Evolutionary conservation across 2,888 invertebrate genomes (phyloP), one percentile per base, ranked within the genome.

Genomic region (Dinocampus coccinellae): DNA sequence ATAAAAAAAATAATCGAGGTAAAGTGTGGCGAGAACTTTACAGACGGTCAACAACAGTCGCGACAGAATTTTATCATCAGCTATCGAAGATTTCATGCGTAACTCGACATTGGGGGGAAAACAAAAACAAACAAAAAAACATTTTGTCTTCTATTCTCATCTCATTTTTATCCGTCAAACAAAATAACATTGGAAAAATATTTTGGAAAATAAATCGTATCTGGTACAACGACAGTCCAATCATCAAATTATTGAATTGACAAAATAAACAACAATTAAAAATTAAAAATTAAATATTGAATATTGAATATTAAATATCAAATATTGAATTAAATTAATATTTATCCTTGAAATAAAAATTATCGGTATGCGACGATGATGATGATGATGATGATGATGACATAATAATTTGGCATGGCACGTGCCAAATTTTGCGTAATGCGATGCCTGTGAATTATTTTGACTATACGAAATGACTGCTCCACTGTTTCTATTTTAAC

Each of bases 41-140:
- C 42, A 67, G 66, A 67, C 66, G 66, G 66, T 67, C 66, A 67
- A 67, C 58, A 58, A 67, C 57, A 67, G 66, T 58, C 66, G 66
- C 66, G 66, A 67, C 66, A 20, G 29, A 16, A 39, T 58, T 67
- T 67, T 67, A 67, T 67, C 57, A 39, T 58, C 57, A 7, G 58
- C 57, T n/a, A 67, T 58, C 36, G 16, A 26, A 67, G 42, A 55
- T 67, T 57, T 36, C 39, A 33, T 33, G 34, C 34, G 29, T 67
- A 67, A 57, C 39, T 39, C 29, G 34, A 34, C n/a, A 57, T 26
- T n/a, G 53, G 22, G 36, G n/a, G n/a, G n/a, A n/a, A n/a, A n/a
- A n/a, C n/a, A n/a, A n/a, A n/a, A n/a, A n/a, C n/a, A n/a, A n/a
- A n/a, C n/a, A n/a, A n/a, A 22, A 52, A 65, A 65, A 65, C 55